Conservation (phyloP, 2,888 invertebrate genomes). For the Ganaspis brasiliensis region DNA sequence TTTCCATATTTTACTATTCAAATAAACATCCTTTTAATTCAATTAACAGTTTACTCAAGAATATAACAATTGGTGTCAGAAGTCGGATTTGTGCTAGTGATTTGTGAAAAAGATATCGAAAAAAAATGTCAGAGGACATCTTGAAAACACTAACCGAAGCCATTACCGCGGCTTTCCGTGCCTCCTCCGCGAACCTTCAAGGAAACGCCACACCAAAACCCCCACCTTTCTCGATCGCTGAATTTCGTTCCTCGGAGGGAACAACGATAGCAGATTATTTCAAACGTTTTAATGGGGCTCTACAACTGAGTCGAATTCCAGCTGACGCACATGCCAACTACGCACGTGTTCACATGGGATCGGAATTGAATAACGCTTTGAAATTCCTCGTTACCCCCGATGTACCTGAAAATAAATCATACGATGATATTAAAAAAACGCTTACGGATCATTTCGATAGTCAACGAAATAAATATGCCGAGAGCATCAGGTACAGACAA, state of each 20-base stretch:
- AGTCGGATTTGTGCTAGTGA: too few species aligned
- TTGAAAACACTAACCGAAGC: background rate
- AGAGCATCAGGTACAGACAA: slow-evolving; percentile 53
- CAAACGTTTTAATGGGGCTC: slow-evolving; percentile 46
- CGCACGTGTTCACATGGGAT: too few species aligned
- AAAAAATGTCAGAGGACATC: background rate
- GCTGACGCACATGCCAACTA: too few species aligned
- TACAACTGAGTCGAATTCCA: too few species aligned
- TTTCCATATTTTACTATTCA: too few species aligned
- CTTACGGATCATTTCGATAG: slow-evolving; percentile 48
- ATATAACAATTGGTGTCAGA: too few species aligned
- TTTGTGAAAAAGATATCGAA: too few species aligned
- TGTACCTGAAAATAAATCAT: slow-evolving; percentile 35
- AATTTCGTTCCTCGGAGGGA: slow-evolving; percentile 46
- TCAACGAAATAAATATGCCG: slow-evolving; percentile 53
- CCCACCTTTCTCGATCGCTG: slow-evolving; percentile 44
- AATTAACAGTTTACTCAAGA: too few species aligned
- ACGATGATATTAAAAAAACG: slow-evolving; percentile 18
- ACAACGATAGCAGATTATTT: slow-evolving; percentile 50
- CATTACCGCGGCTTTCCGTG: background rate
- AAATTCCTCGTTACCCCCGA: slow-evolving; percentile 46
- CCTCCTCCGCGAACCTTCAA: background rate
- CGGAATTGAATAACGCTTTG: slow-evolving; percentile 48
- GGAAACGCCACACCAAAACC: slow-evolving; percentile 41
- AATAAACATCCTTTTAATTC: too few species aligned